These are phyloP conservation scores for Griposia aprilina DNA, from an alignment of 2,888 invertebrate genomes.

Conservation along the genomic window DNA sequence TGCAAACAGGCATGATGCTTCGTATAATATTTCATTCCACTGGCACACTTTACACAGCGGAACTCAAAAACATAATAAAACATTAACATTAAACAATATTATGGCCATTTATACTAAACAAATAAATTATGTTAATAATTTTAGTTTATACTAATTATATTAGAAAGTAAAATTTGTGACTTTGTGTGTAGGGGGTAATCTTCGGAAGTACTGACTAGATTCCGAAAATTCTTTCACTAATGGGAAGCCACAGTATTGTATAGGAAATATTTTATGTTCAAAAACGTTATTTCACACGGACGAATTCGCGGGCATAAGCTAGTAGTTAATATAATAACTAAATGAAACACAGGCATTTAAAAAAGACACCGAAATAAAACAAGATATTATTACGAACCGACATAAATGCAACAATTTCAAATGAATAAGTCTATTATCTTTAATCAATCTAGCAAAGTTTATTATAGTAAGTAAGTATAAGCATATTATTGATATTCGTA, in stretches of 20 bases:
- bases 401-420: constrained; percentile 30
- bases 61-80: not conserved
- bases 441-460: no score
- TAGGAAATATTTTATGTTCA: not conserved
- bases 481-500: no score
- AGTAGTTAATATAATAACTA: not conserved
- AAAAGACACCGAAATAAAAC: not conserved
- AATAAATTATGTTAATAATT: not conserved
- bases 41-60: not conserved
- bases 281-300: not conserved
- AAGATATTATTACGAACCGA: constrained; percentile 4
- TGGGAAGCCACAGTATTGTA: not conserved
- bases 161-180: not conserved
- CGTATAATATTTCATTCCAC: not conserved
- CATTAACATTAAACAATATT: not conserved
- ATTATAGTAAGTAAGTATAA: no score
- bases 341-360: not conserved
- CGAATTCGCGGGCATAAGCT: not conserved
- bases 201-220: not conserved
- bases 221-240: not conserved
- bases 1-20: not conserved
- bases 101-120: not conserved
- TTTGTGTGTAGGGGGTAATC: not conserved
- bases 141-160: not conserved
- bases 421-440: not conserved